Conservation (phyloP, 2,797 vertebrate genomes). For the Rhinella marina region DNA sequence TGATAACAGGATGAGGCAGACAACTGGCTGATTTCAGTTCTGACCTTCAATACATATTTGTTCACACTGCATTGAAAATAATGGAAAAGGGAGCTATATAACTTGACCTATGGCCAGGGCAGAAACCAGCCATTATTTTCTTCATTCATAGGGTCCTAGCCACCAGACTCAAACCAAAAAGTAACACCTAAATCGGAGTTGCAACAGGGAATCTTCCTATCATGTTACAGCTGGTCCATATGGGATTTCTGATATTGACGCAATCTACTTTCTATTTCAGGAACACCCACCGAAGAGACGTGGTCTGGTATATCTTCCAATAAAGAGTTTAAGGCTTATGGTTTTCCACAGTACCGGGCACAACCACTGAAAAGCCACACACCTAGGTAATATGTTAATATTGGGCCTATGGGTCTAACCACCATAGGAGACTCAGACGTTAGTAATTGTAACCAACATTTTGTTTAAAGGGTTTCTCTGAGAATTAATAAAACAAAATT, state of each 20-base stretch:
- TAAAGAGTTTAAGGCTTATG: constrained; percentile 86
- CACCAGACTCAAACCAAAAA: neutral
- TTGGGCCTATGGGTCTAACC: neutral
- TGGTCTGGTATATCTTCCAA: constrained; percentile 90
- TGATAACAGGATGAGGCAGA: neutral
- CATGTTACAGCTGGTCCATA: too few species aligned
- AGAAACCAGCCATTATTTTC: neutral
- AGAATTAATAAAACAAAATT: too few species aligned
- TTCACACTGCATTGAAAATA: neutral
- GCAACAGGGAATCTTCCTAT: too few species aligned
- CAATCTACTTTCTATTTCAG: constrained; percentile 68
- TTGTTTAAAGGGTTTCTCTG: too few species aligned
- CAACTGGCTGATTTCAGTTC: neutral
- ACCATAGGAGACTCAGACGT: neutral
- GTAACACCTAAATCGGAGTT: too few species aligned
- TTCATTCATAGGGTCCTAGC: neutral
- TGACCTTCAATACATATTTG: too few species aligned
- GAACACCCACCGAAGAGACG: constrained; percentile 88
- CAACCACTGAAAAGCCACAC: constrained; percentile 88
- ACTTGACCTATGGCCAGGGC: neutral
- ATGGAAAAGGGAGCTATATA: neutral
- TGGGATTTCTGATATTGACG: too few species aligned
- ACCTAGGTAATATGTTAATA: constrained; percentile 79
- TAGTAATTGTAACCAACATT: neutral
- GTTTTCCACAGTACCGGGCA: constrained; percentile 82